phyloP scores from a whole-genome alignment of 2,888 invertebrate genomes.

The Conops quadrifasciatus region DNA sequence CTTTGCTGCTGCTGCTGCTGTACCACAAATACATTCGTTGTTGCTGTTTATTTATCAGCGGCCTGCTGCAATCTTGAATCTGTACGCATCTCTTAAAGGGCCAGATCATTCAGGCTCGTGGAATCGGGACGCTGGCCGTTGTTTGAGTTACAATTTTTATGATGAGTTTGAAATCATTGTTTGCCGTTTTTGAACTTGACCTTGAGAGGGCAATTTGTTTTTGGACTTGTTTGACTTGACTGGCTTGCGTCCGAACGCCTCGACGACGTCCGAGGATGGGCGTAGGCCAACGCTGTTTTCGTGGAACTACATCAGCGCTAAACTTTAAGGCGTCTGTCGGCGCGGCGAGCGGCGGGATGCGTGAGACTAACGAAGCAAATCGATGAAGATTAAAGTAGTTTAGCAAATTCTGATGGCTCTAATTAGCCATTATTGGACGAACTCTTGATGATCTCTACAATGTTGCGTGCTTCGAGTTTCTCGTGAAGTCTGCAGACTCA shows the following conservation, averaged over 20 bases:
- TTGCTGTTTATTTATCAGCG: slow-evolving; percentile 15
- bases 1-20: slow-evolving; percentile 25
- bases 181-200: slow-evolving; percentile 6
- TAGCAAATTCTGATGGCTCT: slow-evolving; percentile 4
- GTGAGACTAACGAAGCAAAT: background rate
- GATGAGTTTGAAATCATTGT: slow-evolving; percentile 21
- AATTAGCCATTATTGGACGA: background rate
- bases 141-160: slow-evolving; percentile 30
- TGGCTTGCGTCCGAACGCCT: background rate
- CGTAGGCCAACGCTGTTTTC: background rate
- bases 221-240: slow-evolving; percentile 14
- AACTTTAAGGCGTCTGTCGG: background rate
- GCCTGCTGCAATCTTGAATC: slow-evolving; percentile 19
- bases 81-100: background rate
- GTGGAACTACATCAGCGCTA: background rate
- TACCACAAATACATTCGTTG: slow-evolving; percentile 18
- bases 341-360: background rate
- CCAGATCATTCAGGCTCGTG: background rate
- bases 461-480: no score
- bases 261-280: background rate
- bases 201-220: slow-evolving; percentile 18
- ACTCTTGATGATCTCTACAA: background rate
- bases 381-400: slow-evolving; percentile 18
- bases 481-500: background rate
- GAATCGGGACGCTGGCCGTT: background rate